These are phyloP conservation scores for Orycteropus afer DNA, from an alignment of 2,113 vertebrate species.

Conservation along the genomic window DNA sequence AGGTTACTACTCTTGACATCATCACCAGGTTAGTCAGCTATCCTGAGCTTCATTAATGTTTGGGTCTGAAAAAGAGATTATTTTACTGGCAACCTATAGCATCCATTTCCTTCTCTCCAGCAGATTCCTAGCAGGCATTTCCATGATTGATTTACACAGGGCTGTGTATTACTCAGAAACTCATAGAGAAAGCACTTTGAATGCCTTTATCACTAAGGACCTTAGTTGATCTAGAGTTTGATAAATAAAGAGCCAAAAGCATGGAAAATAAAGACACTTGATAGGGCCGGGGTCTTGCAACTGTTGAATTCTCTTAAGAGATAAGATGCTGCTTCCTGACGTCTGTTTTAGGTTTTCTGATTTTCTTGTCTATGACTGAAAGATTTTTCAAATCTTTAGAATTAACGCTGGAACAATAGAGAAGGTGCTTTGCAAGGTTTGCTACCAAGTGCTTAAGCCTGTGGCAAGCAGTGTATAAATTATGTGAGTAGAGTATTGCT, in stretches of 20 bases:
- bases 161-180: not conserved
- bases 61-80: not conserved
- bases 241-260: not conserved
- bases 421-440: not conserved
- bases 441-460: not conserved
- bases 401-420: not conserved
- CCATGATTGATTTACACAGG: accelerated
- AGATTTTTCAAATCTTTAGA: not conserved
- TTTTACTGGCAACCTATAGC: not conserved
- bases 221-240: not conserved
- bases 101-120: not conserved
- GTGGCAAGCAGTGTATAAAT: not conserved
- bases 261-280: not conserved
- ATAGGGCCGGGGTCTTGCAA: not conserved
- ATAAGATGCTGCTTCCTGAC: not conserved
- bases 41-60: not conserved
- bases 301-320: not conserved
- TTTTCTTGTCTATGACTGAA: slow-evolving; percentile 18
- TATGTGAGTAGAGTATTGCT: not conserved
- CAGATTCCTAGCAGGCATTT: not conserved
- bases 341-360: not conserved
- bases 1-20: slow-evolving; percentile 91
- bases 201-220: not conserved
- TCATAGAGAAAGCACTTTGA: not conserved
- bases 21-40: slow-evolving; percentile 88